These are phyloP conservation scores for Limnephilus auricula DNA, from an alignment of 2,888 invertebrate genomes.

Conservation along the genomic window DNA sequence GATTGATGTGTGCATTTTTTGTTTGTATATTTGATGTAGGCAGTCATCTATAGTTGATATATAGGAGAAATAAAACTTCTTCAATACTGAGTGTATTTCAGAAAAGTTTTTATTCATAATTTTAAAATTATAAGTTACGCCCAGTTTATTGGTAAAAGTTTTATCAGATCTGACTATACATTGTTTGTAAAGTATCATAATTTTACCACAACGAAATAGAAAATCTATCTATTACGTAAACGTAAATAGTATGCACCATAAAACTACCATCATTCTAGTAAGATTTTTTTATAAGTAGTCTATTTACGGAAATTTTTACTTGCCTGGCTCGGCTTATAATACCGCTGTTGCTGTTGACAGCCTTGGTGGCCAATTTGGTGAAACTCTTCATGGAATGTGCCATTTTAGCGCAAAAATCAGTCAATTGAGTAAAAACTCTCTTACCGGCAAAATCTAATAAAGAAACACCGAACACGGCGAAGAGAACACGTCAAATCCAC, in stretches of 20 bases:
- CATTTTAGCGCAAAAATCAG: constrained; percentile 29
- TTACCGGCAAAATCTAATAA: constrained; percentile 34
- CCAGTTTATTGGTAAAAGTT: not conserved
- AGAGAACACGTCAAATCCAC: not conserved
- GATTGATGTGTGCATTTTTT: not conserved
- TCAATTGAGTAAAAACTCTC: not conserved
- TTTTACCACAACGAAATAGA: not conserved
- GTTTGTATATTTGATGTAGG: not conserved
- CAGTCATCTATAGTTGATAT: not conserved
- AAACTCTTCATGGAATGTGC: constrained; percentile 57
- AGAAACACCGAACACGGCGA: constrained; percentile 21
- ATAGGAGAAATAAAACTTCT: not conserved
- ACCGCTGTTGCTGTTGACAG: constrained; percentile 47
- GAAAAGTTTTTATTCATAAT: not conserved
- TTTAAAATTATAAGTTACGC: not conserved
- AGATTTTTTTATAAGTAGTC: not conserved
- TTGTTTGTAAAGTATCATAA: not conserved
- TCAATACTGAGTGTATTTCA: not conserved
- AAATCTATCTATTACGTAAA: not conserved
- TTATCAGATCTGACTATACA: not conserved
- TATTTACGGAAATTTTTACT: constrained; percentile 23
- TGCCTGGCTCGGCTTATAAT: constrained; percentile 59
- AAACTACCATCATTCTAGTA: not conserved
- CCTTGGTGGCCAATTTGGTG: constrained; percentile 55
- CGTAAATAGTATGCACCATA: not conserved